These are phyloP conservation scores for Myathropa florea DNA, from an alignment of 2,888 invertebrate genomes.

Conservation along the genomic window DNA sequence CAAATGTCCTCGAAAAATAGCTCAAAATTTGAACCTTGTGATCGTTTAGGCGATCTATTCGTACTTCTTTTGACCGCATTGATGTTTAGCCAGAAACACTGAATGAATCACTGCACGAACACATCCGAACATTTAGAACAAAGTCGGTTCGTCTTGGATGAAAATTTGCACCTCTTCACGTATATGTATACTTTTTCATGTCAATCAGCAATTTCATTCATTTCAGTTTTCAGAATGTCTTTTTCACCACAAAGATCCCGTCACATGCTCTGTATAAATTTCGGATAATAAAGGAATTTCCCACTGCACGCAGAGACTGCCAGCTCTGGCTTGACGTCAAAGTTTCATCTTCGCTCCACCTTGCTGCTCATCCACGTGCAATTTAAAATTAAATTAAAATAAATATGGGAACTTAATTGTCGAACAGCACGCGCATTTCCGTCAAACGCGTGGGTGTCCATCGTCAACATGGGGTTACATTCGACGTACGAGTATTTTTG, in stretches of 20 bases:
- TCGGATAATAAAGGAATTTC: background rate
- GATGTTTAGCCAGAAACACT: background rate
- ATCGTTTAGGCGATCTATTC: too few species aligned
- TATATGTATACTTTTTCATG: background rate
- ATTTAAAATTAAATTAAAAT: background rate
- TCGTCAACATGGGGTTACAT: background rate
- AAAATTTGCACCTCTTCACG: background rate
- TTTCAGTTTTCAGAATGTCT: background rate
- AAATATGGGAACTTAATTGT: slow-evolving; percentile 10
- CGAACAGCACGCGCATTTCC: slow-evolving; percentile 42
- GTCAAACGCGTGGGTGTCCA: slow-evolving; percentile 16
- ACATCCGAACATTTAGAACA: background rate
- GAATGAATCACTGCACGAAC: background rate
- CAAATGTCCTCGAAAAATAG: too few species aligned
- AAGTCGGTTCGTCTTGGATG: background rate
- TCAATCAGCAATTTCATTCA: background rate
- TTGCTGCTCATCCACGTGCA: background rate
- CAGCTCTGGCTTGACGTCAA: background rate
- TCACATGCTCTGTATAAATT: background rate
- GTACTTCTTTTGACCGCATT: too few species aligned
- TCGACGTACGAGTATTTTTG: slow-evolving; percentile 2
- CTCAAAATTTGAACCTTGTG: too few species aligned
- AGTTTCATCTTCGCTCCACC: background rate
- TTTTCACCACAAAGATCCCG: background rate
- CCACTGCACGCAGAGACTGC: background rate